phyloP scores from a whole-genome alignment of 2,888 invertebrate species.

The Meteorus colon region DNA sequence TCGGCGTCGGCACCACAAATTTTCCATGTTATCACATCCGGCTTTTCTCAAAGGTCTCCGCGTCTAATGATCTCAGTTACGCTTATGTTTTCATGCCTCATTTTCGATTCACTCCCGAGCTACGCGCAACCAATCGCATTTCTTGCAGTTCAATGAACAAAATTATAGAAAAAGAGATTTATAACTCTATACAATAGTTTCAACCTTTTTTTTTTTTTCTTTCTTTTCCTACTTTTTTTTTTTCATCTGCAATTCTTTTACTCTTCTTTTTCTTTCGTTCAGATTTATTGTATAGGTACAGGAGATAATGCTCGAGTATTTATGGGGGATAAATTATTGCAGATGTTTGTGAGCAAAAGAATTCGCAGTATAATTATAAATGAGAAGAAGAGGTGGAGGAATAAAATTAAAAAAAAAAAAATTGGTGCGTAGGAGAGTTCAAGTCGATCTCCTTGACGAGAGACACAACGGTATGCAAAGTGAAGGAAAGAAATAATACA shows the following conservation, averaged over 20 bases:
- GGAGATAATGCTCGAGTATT: not conserved
- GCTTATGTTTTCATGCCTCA: slow-evolving; percentile 37
- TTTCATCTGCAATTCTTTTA: not conserved
- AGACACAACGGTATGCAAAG: slow-evolving; percentile 51
- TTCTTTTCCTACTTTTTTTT: not conserved
- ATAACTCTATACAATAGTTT: not conserved
- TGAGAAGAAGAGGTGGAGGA: not conserved
- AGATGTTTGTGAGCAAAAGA: not conserved
- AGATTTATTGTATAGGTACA: not conserved
- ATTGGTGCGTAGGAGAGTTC: not conserved
- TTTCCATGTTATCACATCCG: slow-evolving; percentile 44
- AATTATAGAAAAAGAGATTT: not conserved
- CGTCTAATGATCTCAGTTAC: slow-evolving; percentile 22
- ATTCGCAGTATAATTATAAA: not conserved
- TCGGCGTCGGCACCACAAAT: slow-evolving; percentile 28
- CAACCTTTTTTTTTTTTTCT: not conserved
- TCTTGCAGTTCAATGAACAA: slow-evolving; percentile 10
- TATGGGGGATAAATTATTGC: not conserved
- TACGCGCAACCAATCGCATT: slow-evolving; percentile 34
- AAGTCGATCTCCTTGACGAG: slow-evolving; percentile 16
- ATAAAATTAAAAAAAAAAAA: not conserved
- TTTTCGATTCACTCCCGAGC: slow-evolving; percentile 34
- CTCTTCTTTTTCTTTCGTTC: not conserved
- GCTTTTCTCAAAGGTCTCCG: slow-evolving; percentile 17
- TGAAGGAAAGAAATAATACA: slow-evolving; percentile 51